A percentile compares a stretch with the other conserved stretches of the same genome.
phyloP scores from a whole-genome alignment of 37 sponge, comb jelly and placozoan genomes.

The Beroe ovata region DNA sequence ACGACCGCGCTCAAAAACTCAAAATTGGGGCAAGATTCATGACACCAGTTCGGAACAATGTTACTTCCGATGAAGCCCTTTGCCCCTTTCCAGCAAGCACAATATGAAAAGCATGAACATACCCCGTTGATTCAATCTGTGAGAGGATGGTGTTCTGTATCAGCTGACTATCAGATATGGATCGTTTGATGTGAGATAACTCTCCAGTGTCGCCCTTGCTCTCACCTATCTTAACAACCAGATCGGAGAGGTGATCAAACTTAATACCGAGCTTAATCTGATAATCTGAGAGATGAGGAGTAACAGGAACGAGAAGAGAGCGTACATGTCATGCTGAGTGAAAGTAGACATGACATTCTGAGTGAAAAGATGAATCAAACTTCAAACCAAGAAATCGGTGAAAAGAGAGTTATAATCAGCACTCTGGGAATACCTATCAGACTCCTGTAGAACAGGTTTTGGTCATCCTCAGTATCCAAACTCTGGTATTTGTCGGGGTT shows the following conservation, averaged over 20 bases:
- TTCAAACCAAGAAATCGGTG: too few relatives aligned
- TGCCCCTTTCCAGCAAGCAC: too few relatives aligned
- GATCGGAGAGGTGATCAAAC: constrained; percentile 38
- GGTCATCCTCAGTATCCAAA: constrained; percentile 34
- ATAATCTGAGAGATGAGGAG: constrained; percentile 35
- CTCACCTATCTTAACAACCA: background rate
- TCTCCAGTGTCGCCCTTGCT: background rate
- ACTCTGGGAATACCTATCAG: constrained; percentile 1
- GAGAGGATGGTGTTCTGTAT: background rate
- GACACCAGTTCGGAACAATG: too few relatives aligned
- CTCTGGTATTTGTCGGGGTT: background rate
- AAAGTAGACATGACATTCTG: too few relatives aligned
- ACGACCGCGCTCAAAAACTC: background rate
- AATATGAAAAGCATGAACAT: too few relatives aligned
- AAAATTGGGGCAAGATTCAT: too few relatives aligned
- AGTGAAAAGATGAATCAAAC: too few relatives aligned
- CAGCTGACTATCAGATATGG: background rate
- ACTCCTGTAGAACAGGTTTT: constrained; percentile 42
- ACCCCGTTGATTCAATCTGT: constrained; percentile 59
- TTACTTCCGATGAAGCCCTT: too few relatives aligned
- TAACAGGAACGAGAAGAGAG: too few relatives aligned
- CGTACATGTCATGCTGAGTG: too few relatives aligned
- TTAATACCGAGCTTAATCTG: constrained; percentile 21
- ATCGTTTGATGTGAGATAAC: background rate
- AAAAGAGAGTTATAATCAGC: too few relatives aligned